phyloP scores from a whole-genome alignment of 2,797 vertebrate genomes.

The Naso thynnoides region DNA sequence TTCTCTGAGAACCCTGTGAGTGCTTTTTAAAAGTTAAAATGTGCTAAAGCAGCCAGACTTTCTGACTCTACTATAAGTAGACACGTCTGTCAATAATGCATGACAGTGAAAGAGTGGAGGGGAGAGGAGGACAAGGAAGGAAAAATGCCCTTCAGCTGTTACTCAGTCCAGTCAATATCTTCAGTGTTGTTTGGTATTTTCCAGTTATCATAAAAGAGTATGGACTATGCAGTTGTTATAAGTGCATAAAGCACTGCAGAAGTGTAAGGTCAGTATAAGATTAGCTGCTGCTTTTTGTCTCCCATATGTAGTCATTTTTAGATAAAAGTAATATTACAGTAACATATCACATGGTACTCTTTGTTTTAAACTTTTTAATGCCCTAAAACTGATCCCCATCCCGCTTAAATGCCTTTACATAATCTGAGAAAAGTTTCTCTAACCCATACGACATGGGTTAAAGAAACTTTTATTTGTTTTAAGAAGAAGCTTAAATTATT shows the following conservation, averaged over 20 bases:
- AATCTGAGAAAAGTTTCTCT: slow-evolving; percentile 13
- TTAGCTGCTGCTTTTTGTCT: not conserved
- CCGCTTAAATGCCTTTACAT: not conserved
- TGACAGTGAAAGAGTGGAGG: slow-evolving; percentile 12
- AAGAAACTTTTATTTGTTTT: too few relatives aligned
- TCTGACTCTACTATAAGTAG: slow-evolving; percentile 29
- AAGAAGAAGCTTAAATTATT: too few relatives aligned
- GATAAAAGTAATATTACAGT: not conserved
- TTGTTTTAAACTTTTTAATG: not conserved
- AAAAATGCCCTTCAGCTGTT: slow-evolving; percentile 9
- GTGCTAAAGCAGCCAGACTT: slow-evolving; percentile 33
- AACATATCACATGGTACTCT: not conserved
- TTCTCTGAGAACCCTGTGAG: not conserved
- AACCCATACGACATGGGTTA: too few relatives aligned
- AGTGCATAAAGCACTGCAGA: not conserved
- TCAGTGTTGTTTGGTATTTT: not conserved
- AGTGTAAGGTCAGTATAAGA: slow-evolving; percentile 8
- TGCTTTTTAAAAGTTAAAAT: slow-evolving; percentile 12
- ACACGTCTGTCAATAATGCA: slow-evolving; percentile 53
- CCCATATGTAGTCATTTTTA: not conserved
- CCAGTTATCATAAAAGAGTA: not conserved
- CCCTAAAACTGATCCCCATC: not conserved
- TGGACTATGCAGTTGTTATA: not conserved
- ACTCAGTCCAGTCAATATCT: slow-evolving; percentile 15
- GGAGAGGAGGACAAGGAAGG: not conserved